Evolutionary conservation across 2,797 vertebrate species (phyloP).

Genomic region (Lycodopsis pacificus): DNA sequence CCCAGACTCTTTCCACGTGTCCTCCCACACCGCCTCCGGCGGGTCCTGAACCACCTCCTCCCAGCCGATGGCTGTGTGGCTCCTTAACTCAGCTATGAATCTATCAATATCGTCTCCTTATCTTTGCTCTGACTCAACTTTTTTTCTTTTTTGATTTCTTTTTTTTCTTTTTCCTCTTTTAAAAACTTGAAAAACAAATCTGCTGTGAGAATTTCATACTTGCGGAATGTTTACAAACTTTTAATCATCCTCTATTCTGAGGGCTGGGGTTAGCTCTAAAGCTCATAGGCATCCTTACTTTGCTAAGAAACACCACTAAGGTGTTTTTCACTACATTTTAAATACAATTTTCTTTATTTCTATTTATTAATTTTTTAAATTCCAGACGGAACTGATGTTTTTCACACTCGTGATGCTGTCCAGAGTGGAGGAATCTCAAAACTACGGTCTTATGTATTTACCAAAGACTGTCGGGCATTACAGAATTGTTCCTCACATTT

Average conservation of each 20-base stretch:
- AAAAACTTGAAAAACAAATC: constrained; percentile 20
- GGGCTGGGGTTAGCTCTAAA: background rate
- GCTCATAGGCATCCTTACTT: background rate
- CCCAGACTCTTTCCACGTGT: constrained; percentile 84
- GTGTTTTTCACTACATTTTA: too few relatives aligned
- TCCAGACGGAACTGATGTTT: too few relatives aligned
- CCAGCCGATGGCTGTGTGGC: background rate
- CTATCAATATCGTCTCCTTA: background rate
- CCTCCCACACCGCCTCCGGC: background rate
- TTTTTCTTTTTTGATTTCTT: background rate
- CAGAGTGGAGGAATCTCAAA: background rate
- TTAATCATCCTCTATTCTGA: background rate
- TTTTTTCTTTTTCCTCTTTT: background rate
- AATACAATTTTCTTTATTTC: background rate
- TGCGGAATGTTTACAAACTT: background rate
- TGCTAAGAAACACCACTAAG: background rate
- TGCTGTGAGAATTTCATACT: background rate
- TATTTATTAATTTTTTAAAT: too few relatives aligned
- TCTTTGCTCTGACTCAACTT: background rate
- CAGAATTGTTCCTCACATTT: background rate
- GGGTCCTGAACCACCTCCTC: constrained; percentile 33
- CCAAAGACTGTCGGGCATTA: background rate
- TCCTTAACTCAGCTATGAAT: background rate
- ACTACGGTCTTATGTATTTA: background rate
- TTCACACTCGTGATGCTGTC: background rate